phyloP scores from a whole-genome alignment of 2,888 invertebrate genomes.

The Homarus gammarus region DNA sequence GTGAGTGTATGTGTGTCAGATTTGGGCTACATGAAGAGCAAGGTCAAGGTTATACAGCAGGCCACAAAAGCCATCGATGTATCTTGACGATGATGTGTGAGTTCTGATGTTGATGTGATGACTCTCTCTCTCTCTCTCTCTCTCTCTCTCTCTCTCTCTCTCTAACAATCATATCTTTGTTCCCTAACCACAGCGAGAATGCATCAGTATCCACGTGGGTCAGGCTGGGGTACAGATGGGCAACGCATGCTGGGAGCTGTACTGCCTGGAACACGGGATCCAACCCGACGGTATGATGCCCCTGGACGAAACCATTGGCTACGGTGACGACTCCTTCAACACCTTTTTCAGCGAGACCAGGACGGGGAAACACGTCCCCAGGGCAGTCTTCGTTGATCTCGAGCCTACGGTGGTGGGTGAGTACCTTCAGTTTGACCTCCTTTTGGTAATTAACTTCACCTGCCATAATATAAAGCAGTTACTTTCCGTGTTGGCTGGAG shows the following conservation, averaged over 20 bases:
- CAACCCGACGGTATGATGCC: constrained; percentile 80
- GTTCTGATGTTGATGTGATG: no score
- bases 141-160: constrained; percentile 43
- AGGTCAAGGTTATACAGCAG: no score
- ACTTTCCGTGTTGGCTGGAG: no score
- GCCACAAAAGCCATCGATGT: no score
- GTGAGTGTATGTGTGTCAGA: no score
- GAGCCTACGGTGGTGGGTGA: constrained; percentile 93
- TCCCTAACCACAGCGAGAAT: constrained; percentile 79
- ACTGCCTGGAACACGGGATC: no score
- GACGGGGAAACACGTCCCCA: constrained; percentile 92
- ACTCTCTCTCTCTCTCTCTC: constrained; percentile 32
- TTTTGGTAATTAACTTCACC: no score
- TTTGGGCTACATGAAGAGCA: no score
- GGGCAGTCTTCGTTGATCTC: constrained; percentile 91
- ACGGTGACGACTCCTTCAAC: constrained; percentile 77
- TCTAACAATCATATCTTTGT: constrained; percentile 7
- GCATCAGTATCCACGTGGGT: constrained; percentile 80
- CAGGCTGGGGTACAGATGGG: constrained; percentile 81
- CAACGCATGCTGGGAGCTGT: no score
- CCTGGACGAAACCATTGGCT: constrained; percentile 75
- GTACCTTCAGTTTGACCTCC: no score
- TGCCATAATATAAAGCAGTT: no score
- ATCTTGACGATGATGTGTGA: no score
- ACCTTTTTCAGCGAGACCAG: constrained; percentile 87